Conservation (phyloP, 2,113 vertebrate genomes). For the Tauraco erythrolophus region DNA sequence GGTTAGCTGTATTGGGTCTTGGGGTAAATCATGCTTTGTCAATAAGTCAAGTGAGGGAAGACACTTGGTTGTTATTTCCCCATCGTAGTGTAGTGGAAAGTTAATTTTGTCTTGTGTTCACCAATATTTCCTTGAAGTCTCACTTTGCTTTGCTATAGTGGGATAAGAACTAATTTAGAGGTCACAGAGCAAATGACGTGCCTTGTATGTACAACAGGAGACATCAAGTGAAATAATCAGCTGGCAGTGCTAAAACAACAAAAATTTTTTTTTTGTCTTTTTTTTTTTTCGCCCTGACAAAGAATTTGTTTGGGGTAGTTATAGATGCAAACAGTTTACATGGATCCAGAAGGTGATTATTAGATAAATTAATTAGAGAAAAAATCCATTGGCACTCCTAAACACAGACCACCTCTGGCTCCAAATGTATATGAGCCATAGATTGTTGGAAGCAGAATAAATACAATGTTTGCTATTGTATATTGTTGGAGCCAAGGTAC, state of each 20-base stretch:
- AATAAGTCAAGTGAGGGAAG: neutral
- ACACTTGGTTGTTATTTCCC: neutral
- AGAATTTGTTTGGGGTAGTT: neutral
- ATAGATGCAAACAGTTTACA: neutral
- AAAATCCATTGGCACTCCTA: neutral
- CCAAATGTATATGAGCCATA: neutral
- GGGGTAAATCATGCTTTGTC: neutral
- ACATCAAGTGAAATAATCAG: neutral
- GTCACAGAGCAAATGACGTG: neutral
- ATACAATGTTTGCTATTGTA: neutral
- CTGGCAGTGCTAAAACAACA: neutral
- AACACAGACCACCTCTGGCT: neutral
- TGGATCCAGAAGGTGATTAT: neutral
- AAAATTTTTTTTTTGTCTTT: neutral
- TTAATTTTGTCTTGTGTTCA: neutral
- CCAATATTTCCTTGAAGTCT: neutral
- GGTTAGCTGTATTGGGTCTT: neutral
- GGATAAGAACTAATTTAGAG: neutral
- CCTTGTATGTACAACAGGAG: neutral
- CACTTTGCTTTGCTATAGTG: neutral
- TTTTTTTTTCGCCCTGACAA: neutral
- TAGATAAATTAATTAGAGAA: neutral
- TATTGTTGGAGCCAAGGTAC: neutral
- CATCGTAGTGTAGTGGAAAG: neutral
- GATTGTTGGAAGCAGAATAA: neutral